Evolutionary conservation across 2,797 vertebrate species (phyloP).

Genomic region (Gobio occitaniae): DNA sequence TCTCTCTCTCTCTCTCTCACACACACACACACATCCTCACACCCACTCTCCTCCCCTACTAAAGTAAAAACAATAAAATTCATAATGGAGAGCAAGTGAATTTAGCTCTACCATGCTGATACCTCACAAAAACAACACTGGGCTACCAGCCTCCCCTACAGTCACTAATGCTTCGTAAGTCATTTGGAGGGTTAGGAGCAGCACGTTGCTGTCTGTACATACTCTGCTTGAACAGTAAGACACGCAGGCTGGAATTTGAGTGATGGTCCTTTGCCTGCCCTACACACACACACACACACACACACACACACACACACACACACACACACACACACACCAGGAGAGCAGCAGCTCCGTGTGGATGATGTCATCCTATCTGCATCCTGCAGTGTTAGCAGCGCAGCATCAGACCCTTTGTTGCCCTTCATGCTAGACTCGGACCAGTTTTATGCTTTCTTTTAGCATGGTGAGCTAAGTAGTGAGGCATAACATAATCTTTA

Average conservation of each 20-base stretch:
- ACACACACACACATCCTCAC: slow-evolving; percentile 12
- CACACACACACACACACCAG: slow-evolving; percentile 36
- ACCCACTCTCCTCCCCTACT: slow-evolving; percentile 52
- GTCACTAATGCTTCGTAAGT: not conserved
- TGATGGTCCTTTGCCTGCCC: slow-evolving; percentile 41
- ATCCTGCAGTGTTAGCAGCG: slow-evolving; percentile 60
- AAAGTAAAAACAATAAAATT: slow-evolving; percentile 64
- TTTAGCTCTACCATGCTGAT: slow-evolving; percentile 31
- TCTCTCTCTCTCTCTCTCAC: not conserved
- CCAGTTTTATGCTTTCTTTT: slow-evolving; percentile 44
- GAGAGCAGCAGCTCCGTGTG: slow-evolving; percentile 53
- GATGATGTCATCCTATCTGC: slow-evolving; percentile 65
- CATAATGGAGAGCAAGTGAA: slow-evolving; percentile 40
- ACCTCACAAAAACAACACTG: slow-evolving; percentile 22
- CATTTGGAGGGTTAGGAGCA: slow-evolving; percentile 27
- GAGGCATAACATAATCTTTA: not conserved
- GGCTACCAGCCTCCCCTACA: slow-evolving; percentile 12
- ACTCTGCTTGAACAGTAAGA: slow-evolving; percentile 31
- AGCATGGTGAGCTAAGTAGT: not conserved
- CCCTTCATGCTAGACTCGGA: slow-evolving; percentile 47
- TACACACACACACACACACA: slow-evolving; percentile 23
- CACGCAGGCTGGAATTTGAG: slow-evolving; percentile 31
- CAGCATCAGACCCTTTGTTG: slow-evolving; percentile 52
- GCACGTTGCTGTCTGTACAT: slow-evolving; percentile 13
- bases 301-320: slow-evolving; percentile 33